Conservation (phyloP, 2,888 invertebrate species). For the Leucophenga maculata region DNA sequence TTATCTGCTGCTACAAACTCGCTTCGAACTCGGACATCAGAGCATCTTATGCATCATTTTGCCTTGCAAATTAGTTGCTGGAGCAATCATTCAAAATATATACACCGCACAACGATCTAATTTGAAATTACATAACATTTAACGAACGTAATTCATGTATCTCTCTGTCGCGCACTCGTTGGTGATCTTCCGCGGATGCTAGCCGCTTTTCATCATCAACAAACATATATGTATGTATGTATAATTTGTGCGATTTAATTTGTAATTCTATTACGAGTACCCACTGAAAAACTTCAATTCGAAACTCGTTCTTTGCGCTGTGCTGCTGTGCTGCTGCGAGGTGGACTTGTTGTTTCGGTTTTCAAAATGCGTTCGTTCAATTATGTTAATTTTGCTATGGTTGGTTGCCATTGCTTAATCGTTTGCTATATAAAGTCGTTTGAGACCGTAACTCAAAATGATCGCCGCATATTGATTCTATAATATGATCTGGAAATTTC, state of each 20-base stretch:
- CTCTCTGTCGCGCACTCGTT: neutral
- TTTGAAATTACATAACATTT: slow-evolving; percentile 61
- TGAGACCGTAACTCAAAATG: slow-evolving; percentile 1
- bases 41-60: slow-evolving; percentile 43
- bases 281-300: slow-evolving; percentile 35
- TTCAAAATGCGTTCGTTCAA: slow-evolving; percentile 51
- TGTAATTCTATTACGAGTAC: slow-evolving; percentile 65
- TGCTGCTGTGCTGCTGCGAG: slow-evolving; percentile 29
- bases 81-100: slow-evolving; percentile 61
- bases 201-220: neutral
- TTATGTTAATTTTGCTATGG: slow-evolving; percentile 59
- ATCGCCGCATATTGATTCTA: slow-evolving; percentile 34
- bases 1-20: neutral
- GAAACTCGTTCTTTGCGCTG: slow-evolving; percentile 48
- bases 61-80: slow-evolving; percentile 53
- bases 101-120: slow-evolving; percentile 43
- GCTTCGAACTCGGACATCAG: slow-evolving; percentile 25
- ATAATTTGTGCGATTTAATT: slow-evolving; percentile 66
- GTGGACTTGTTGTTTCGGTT: neutral
- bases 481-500: slow-evolving; percentile 62
- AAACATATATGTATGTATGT: slow-evolving; percentile 36
- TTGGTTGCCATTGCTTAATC: slow-evolving; percentile 26
- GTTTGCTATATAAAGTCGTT: no score
- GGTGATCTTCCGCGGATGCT: neutral
- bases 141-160: slow-evolving; percentile 17